Percentiles rank a stretch among this genome's conserved stretches.
These are phyloP conservation scores for Diglossa cyanea DNA, from an alignment of 2,797 vertebrate genomes.

Conservation along the genomic window DNA sequence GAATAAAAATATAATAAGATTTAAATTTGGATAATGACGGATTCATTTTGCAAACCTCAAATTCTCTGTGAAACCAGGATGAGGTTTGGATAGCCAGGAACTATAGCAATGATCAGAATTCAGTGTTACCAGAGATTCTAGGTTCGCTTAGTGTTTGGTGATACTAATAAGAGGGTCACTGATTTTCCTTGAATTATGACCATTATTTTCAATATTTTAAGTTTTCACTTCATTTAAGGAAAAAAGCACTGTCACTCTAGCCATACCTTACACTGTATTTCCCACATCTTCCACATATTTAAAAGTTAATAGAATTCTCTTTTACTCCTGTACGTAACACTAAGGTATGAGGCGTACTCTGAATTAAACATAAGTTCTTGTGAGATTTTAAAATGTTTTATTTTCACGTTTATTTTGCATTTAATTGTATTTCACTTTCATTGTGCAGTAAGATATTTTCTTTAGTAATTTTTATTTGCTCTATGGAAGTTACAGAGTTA, in stretches of 20 bases:
- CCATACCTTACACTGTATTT: not conserved
- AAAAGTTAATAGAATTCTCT: not conserved
- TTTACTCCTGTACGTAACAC: not conserved
- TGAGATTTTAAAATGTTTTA: not conserved
- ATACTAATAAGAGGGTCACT: accelerated
- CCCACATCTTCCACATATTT: not conserved
- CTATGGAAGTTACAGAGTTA: not conserved
- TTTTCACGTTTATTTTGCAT: not conserved
- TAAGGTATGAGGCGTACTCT: accelerated
- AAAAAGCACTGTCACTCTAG: not conserved
- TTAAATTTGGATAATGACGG: not conserved
- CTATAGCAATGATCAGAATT: not conserved
- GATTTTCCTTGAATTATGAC: not conserved
- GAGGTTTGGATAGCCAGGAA: not conserved
- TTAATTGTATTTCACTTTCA: not conserved
- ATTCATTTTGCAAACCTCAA: not conserved
- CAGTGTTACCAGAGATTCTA: not conserved
- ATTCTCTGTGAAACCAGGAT: not conserved
- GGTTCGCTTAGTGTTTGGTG: not conserved
- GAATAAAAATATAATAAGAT: not conserved
- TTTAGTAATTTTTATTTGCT: not conserved
- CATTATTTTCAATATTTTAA: not conserved
- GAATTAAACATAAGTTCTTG: not conserved
- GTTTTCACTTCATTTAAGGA: not conserved
- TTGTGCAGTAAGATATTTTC: not conserved